phyloP scores from a whole-genome alignment of 2,113 vertebrate species.

The Embiotoca jacksoni region DNA sequence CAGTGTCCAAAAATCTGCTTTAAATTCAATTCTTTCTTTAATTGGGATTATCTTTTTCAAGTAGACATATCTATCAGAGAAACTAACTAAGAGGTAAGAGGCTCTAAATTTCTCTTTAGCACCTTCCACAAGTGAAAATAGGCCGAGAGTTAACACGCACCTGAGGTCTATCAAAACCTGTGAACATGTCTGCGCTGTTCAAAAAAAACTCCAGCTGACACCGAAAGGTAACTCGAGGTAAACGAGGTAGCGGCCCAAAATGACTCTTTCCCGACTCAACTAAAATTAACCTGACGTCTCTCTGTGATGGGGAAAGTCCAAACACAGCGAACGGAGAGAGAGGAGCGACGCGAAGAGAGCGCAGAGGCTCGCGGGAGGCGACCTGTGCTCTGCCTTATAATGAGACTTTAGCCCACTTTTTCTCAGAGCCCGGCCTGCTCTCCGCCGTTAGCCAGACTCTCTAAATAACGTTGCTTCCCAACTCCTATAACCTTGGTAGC shows the following conservation, averaged over 20 bases:
- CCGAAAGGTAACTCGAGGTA: constrained; percentile 45
- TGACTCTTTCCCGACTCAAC: constrained; percentile 33
- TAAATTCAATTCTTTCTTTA: constrained; percentile 19
- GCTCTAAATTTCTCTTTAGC: background rate
- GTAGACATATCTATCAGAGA: background rate
- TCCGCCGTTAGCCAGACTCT: constrained; percentile 60
- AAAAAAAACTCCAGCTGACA: constrained; percentile 27
- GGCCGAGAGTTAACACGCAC: background rate
- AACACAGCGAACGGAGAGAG: constrained; percentile 46
- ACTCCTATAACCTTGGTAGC: constrained; percentile 51
- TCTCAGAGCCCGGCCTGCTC: constrained; percentile 66
- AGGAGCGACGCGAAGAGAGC: constrained; percentile 44
- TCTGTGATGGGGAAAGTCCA: constrained; percentile 45
- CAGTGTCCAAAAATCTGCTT: constrained; percentile 30
- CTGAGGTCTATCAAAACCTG: constrained; percentile 7
- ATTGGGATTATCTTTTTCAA: constrained; percentile 9
- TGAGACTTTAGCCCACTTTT: constrained; percentile 78
- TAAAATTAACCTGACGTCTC: constrained; percentile 52
- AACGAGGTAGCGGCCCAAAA: constrained; percentile 55
- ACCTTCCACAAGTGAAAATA: background rate
- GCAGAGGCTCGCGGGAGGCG: constrained; percentile 64
- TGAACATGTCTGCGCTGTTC: constrained; percentile 8
- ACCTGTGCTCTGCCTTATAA: constrained; percentile 76
- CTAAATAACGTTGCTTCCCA: constrained; percentile 59
- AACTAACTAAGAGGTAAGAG: background rate